Percentiles rank a stretch among this genome's conserved stretches.
These are phyloP conservation scores for Pantherophis guttatus DNA, from an alignment of 2,113 vertebrate species.

Conservation along the genomic window DNA sequence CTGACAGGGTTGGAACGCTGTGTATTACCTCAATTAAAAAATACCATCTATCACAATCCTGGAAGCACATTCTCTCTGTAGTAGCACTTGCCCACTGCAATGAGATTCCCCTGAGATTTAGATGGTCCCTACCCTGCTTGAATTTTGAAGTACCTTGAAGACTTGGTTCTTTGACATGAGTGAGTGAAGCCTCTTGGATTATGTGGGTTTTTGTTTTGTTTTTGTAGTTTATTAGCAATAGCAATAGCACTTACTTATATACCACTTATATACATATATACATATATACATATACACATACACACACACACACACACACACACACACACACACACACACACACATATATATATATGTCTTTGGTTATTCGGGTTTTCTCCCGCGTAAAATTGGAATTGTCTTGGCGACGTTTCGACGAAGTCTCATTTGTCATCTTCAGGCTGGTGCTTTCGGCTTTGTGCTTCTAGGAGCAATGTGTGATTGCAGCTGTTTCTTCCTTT, in stretches of 20 bases:
- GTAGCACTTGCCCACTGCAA: not conserved
- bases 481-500: too few species aligned
- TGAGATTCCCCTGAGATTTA: not conserved
- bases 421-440: too few species aligned
- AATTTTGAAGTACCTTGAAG: not conserved
- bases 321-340: too few species aligned
- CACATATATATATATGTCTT: not conserved
- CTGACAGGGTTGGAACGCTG: not conserved
- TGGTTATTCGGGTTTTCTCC: too few species aligned
- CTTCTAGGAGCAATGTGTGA: too few species aligned
- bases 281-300: too few species aligned
- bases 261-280: too few species aligned
- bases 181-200: not conserved
- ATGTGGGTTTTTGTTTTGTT: not conserved
- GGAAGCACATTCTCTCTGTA: not conserved
- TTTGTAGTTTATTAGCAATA: not conserved
- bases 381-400: too few species aligned
- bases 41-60: not conserved
- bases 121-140: not conserved
- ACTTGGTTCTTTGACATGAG: not conserved
- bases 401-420: too few species aligned
- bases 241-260: too few species aligned
- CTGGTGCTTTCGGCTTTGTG: too few species aligned
- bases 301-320: too few species aligned
- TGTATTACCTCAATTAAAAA: not conserved